Base-by-base conservation (phyloP, 1,140 invertebrate species). In the Rhizoglyphus robini region DNA sequence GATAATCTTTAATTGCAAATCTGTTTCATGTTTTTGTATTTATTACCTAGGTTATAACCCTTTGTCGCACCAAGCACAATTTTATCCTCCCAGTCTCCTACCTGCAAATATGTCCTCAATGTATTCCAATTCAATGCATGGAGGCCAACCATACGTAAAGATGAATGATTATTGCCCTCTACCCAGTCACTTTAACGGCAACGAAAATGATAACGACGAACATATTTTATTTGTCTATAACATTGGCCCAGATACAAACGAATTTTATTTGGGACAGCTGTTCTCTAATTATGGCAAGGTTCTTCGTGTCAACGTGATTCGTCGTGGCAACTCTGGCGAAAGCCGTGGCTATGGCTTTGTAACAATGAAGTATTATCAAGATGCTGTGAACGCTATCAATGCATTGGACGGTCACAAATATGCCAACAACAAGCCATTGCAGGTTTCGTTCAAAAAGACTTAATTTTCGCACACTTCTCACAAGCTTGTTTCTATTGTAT, bases 191-290 rank as follows among this genome's bases (percentile, higher is more conserved):
- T 36, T 46, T 18, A 61, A 62, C 30, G 47, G 34, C 67, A 68
- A 71, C 11, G 74, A 70, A 67, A 74, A 71, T 58, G 73, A 71
- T 63, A 15, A n/a, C n/a, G 61, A 63, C 3, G 66, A 69, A 30
- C 63, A 69, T 51, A 73, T 68, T 67, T 68, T 79, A 30, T 79
- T 77, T 70, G 75, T 76, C 3, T 79, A 79, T 70, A 79, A 79
- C 68, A 77, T 78, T 65, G 77, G 77, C 5, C 59, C 71, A 3
- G 72, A 77, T 63, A 73, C 75, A 0, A 74, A 75, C 67, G 77
- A 78, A 30, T 71, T 73, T 57, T 72, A 71, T 13, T 66, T 79
- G 8, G 76, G 72, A 71, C 71, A 74, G 27, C 62, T 78, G 65
- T 78, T 79, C 68, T 71, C 72, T 11, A 70, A 73, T 0, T 78